phyloP scores from a whole-genome alignment of 2,113 vertebrate genomes.

The Ammodytes dubius region DNA sequence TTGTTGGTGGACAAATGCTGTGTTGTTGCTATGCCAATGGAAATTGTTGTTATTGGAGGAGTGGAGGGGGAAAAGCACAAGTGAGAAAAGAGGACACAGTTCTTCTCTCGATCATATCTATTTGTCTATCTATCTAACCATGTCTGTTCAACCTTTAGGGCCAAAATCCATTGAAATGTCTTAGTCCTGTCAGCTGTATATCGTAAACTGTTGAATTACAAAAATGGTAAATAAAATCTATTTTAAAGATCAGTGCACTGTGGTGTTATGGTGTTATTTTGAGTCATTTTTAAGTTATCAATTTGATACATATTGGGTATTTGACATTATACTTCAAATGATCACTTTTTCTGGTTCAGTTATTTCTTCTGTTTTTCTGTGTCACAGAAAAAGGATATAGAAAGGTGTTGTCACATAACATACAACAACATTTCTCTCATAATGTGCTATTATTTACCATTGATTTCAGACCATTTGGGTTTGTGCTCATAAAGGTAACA shows the following conservation, averaged over 20 bases:
- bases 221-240: constrained; percentile 88
- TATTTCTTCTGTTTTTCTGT: background rate
- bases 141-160: constrained; percentile 84
- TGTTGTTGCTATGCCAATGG: constrained; percentile 67
- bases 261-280: background rate
- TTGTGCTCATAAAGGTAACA: too few relatives aligned
- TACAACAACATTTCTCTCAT: background rate
- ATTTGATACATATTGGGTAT: background rate
- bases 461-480: background rate
- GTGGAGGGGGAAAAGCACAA: constrained; percentile 76
- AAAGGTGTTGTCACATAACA: background rate
- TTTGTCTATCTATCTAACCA: constrained; percentile 82
- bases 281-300: background rate
- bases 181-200: constrained; percentile 86
- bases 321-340: background rate
- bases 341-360: background rate
- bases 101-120: constrained; percentile 79
- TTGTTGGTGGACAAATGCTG: constrained; percentile 30
- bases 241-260: constrained; percentile 84
- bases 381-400: background rate
- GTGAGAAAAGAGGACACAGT: constrained; percentile 73
- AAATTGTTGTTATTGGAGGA: constrained; percentile 57
- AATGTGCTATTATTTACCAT: background rate
- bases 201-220: constrained; percentile 88
- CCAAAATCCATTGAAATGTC: constrained; percentile 86